Conservation (phyloP, 2,797 vertebrate genomes). For the Rallus crepitans region DNA sequence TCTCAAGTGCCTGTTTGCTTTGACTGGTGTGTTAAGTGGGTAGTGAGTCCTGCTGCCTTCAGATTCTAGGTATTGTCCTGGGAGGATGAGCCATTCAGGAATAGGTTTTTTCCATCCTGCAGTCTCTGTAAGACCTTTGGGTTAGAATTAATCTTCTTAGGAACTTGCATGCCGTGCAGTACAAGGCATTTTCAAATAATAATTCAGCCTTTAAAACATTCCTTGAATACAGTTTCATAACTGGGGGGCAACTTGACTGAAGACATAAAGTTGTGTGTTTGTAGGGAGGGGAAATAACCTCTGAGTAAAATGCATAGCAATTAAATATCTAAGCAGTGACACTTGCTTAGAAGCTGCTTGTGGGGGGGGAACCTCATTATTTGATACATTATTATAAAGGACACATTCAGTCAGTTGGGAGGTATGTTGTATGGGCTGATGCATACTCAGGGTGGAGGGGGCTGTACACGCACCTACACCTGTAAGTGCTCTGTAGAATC, state of each 20-base stretch:
- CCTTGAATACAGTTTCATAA: background rate
- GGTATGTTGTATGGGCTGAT: fast-evolving
- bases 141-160: background rate
- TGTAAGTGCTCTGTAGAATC: fast-evolving
- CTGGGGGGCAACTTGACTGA: background rate
- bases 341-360: background rate
- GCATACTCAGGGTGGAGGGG: too few species aligned
- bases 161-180: background rate
- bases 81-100: background rate
- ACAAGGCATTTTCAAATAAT: background rate
- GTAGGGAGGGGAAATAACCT: background rate
- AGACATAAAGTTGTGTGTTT: background rate
- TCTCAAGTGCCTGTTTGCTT: background rate
- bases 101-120: background rate
- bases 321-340: background rate
- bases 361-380: background rate
- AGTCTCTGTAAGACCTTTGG: background rate
- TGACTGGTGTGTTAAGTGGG: background rate
- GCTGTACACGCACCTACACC: fast-evolving
- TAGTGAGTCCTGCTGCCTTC: background rate
- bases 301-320: background rate
- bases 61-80: background rate
- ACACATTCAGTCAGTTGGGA: too few species aligned
- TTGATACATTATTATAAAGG: background rate
- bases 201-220: background rate